Conservation (phyloP, 2,888 invertebrate species). For the Clanis bilineata region DNA sequence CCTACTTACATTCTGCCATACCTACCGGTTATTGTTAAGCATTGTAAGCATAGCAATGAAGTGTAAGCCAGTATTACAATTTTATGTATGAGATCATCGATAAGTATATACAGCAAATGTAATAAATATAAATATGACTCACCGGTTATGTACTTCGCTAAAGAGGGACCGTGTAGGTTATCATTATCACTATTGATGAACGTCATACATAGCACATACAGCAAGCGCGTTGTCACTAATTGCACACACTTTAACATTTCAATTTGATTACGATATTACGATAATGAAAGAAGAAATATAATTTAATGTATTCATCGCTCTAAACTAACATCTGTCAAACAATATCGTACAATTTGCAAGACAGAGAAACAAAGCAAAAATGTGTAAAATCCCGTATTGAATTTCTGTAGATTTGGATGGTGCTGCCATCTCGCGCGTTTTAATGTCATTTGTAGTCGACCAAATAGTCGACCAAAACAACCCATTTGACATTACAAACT, state of each 20-base stretch:
- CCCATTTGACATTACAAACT: constrained; percentile 41
- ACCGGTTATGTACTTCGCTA: constrained; percentile 71
- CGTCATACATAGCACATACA: constrained; percentile 65
- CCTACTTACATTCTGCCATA: constrained; percentile 8
- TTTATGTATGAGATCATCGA: constrained; percentile 78
- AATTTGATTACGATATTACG: constrained; percentile 27
- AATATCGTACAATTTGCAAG: constrained; percentile 42
- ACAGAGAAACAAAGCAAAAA: constrained; percentile 65
- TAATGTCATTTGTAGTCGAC: constrained; percentile 23
- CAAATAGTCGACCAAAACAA: constrained; percentile 29
- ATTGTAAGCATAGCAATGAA: constrained; percentile 39
- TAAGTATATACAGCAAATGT: constrained; percentile 71
- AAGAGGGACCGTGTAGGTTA: constrained; percentile 78
- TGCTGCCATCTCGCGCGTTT: constrained; percentile 62
- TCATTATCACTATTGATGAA: constrained; percentile 66
- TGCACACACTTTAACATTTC: constrained; percentile 49
- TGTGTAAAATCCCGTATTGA: constrained; percentile 49
- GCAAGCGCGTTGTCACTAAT: constrained; percentile 43
- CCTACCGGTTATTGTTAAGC: constrained; percentile 18
- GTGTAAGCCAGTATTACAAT: constrained; percentile 44
- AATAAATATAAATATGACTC: constrained; percentile 83
- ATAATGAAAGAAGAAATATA: constrained; percentile 4
- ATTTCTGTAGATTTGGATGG: constrained; percentile 53
- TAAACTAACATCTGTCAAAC: constrained; percentile 28
- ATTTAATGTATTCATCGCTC: constrained; percentile 7